A percentile compares a stretch with the other conserved stretches of the same genome.
phyloP scores from a whole-genome alignment of 2,888 invertebrate genomes.

The Mesodorylaimus sp. region DNA sequence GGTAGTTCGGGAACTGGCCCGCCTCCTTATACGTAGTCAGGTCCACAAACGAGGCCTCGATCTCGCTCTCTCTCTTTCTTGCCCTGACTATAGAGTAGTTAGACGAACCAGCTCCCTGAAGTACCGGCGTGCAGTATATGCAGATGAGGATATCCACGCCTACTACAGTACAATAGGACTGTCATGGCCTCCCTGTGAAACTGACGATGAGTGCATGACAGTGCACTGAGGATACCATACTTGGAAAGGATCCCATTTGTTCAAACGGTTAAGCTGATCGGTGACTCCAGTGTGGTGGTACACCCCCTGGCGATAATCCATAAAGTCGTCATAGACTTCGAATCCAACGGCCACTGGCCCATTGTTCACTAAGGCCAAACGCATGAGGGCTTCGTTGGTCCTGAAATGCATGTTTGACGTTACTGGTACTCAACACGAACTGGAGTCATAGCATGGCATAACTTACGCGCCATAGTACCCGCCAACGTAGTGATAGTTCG shows the following conservation, averaged over 20 bases:
- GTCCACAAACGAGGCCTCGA: too few relatives aligned
- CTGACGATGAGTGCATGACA: too few relatives aligned
- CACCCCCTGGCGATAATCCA: conserved; percentile 32
- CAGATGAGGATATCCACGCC: too few relatives aligned
- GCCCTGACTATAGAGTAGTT: too few relatives aligned
- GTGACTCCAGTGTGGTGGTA: conserved; percentile 32
- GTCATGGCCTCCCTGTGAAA: too few relatives aligned
- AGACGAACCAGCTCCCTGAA: too few relatives aligned
- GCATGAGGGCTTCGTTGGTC: conserved; percentile 37
- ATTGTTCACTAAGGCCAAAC: conserved; percentile 31
- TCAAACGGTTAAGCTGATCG: conserved; percentile 4
- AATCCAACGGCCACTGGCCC: conserved; percentile 37
- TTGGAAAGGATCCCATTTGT: conserved; percentile 35
- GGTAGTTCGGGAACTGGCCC: too few relatives aligned
- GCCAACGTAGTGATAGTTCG: conserved; percentile 37
- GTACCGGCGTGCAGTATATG: too few relatives aligned
- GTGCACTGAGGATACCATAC: conserved; percentile 11
- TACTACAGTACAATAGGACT: too few relatives aligned
- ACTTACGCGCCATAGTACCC: conserved; percentile 36
- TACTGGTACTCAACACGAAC: neutral
- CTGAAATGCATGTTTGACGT: conserved; percentile 17
- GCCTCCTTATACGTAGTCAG: too few relatives aligned
- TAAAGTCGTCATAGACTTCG: conserved; percentile 35
- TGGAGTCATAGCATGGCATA: neutral
- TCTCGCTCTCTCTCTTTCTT: too few relatives aligned